These are phyloP conservation scores for Condylura cristata DNA, from an alignment of 2,113 vertebrate genomes.

Conservation along the genomic window DNA sequence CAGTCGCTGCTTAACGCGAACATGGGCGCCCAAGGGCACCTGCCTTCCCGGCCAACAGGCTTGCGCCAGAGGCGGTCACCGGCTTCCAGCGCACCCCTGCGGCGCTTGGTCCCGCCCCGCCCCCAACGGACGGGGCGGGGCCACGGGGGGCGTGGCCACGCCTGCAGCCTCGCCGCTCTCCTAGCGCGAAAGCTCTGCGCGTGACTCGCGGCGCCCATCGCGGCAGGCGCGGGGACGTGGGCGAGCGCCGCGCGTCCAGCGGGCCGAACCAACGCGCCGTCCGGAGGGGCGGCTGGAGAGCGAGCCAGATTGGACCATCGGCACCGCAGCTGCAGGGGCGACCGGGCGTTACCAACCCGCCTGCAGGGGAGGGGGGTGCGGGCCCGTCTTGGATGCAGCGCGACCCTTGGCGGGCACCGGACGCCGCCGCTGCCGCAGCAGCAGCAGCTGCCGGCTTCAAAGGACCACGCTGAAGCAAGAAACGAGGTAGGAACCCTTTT, in stretches of 20 bases:
- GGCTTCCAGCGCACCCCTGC: rapidly evolving
- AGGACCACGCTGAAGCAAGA: neutral
- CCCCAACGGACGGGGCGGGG: neutral
- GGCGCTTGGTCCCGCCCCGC: neutral
- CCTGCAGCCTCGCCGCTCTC: neutral
- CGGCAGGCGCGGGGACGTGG: neutral
- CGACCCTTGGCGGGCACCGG: constrained; percentile 39
- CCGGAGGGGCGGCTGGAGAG: neutral
- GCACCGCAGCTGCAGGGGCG: constrained; percentile 35
- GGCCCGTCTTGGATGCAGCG: neutral
- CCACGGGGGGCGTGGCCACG: neutral
- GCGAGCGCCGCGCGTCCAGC: neutral
- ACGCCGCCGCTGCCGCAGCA: neutral
- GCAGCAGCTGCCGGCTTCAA: neutral
- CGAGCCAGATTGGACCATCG: constrained; percentile 50
- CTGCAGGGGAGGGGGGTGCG: neutral
- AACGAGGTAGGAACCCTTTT: constrained; percentile 58
- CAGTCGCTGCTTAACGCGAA: neutral
- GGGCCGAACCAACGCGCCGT: constrained; percentile 25
- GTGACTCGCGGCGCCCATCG: neutral
- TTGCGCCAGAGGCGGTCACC: too few relatives aligned
- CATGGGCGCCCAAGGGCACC: neutral
- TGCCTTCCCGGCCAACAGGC: rapidly evolving
- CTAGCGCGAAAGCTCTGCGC: constrained; percentile 32
- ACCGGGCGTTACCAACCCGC: constrained; percentile 56